Evolutionary conservation across 2,797 vertebrate genomes (phyloP), one percentile per base, ranked within the genome.

Genomic region (Triplophysa bombifrons): DNA sequence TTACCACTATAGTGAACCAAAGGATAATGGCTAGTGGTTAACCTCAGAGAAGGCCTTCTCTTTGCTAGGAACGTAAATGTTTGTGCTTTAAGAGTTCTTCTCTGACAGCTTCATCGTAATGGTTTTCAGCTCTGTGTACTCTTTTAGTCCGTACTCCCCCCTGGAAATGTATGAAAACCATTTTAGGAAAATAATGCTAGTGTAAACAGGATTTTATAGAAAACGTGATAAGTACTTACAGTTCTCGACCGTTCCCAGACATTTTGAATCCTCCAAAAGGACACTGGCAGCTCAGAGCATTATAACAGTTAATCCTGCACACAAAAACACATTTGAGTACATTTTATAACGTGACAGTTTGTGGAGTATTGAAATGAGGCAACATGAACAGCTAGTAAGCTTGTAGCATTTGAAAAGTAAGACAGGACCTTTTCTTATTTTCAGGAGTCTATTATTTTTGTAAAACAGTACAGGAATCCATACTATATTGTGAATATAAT

Each of bases 241-340:
- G 95, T 95, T 99, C 98, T 92, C 98, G 96, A 44, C 98, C 98
- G 30, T 98, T 99, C 91, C 98, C 98, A 89, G 98, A 99, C 98
- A 99, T 98, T 93, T 99, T 99, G 94, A 97, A 99, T 89, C 98
- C 98, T 88, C 98, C 98, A 87, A 99, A 99, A 83, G 98, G 98
- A 93, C 97, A 98, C 90, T 99, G 98, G 86, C 95, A 96, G 90
- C 96, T 98, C 91, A 99, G 92, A 85, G 98, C 98, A 71, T 99
- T 99, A 94, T 97, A 99, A 91, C 98, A 99, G 89, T 99, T 99
- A 93, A 99, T 96, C 98, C 98, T 99, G 86, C 72, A 80, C 88
- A 87, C 90, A 68, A 25, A 84, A 70, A 41, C 53, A 67, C 14
- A 75, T 63, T 82, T 85, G 70, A 79, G 85, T 70, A 81, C 85